Evolutionary conservation across 1,140 invertebrate species (phyloP), one percentile per base, ranked within the genome.

Genomic region (Temnothorax curvispinosus): DNA sequence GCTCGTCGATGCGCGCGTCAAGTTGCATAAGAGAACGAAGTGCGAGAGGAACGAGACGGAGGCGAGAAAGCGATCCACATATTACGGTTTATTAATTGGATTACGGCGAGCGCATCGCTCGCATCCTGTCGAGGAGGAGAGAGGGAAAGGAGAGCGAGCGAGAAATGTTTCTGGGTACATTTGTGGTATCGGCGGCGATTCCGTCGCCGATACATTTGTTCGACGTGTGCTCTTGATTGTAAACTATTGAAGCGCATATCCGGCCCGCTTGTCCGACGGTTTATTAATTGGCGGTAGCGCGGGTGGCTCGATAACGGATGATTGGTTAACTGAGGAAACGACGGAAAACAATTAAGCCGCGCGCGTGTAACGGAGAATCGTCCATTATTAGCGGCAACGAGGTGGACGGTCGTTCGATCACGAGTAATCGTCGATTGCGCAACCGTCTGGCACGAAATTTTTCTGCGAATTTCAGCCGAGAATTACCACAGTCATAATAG

Each of bases 401-500:
- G 32, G 2, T 11, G n/a, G 38, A 56, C 65, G 67, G 35, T 50
- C 32, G 56, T 87, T 47, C 67, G 67, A 81, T 52, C n/a, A 71
- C 60, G 60, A 75, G 85, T 85, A 88, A 91, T 87, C 87, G 91
- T 7, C 44, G 47, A 47, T 89, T 88, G 56, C 86, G 88, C 65
- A 89, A 89, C n/a, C 18, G 88, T 89, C 86, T 85, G 74, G 75
- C 77, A 56, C 85, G 84, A 84, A 60, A 50, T 85, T 74, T 88
- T 75, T 85, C 60, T 41, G 32, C 80, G 80, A 84, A 84, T 84
- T 75, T 84, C 69, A 74, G 18, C 78, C 50, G 52, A 21, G 80
- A 82, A 67, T 82, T 60, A 67, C 18, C 62, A 18, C 52, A 67
- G 21, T 71, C 71, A 82, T 82, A 82, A 82, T 8, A 71, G 54